These are phyloP conservation scores for Anguilla pacifica DNA, from an alignment of 2,797 vertebrate genomes.

Conservation along the genomic window DNA sequence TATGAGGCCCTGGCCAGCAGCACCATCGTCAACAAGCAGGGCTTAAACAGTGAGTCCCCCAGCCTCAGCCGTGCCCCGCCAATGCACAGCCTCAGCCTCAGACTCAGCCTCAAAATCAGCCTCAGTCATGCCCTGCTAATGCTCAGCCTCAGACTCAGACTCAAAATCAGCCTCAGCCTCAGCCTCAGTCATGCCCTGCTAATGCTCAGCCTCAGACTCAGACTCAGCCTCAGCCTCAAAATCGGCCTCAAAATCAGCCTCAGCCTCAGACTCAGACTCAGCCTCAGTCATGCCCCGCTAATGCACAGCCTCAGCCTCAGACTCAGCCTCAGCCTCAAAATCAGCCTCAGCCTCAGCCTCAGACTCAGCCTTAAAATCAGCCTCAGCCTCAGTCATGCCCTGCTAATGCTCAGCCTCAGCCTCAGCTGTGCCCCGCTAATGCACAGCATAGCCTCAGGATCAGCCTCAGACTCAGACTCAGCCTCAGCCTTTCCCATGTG, in stretches of 20 bases:
- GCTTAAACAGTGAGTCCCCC: slow-evolving; percentile 69
- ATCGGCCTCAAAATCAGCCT: too few relatives aligned
- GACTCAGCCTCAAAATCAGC: background rate
- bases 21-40: slow-evolving; percentile 97
- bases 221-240: background rate
- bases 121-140: background rate
- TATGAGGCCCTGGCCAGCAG: slow-evolving; percentile 95
- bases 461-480: background rate
- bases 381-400: background rate
- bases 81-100: background rate
- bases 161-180: too few relatives aligned
- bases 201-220: too few relatives aligned
- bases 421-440: too few relatives aligned
- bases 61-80: background rate
- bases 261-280: too few relatives aligned
- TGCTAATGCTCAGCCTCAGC: background rate
- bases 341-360: too few relatives aligned
- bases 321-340: too few relatives aligned
- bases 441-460: too few relatives aligned
- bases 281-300: too few relatives aligned
- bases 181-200: too few relatives aligned
- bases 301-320: too few relatives aligned
- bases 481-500: background rate
- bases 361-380: background rate
- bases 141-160: background rate